These are phyloP conservation scores for Osedax frankpressi DNA, from an alignment of 2,888 invertebrate species.

Conservation along the genomic window DNA sequence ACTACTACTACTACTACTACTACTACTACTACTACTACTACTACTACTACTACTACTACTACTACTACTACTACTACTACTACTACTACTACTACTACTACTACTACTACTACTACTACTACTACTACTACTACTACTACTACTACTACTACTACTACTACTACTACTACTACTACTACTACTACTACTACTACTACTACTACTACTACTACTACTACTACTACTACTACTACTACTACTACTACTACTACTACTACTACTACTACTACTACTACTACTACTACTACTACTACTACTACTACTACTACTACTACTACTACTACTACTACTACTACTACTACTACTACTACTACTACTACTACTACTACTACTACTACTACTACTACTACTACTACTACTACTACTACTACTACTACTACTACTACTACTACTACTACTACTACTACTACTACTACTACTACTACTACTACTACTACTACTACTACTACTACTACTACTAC, in stretches of 20 bases:
- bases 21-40: not conserved
- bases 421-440: not conserved
- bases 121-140: not conserved
- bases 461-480: not conserved
- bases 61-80: not conserved
- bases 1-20: not conserved
- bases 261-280: not conserved
- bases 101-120: not conserved
- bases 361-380: not conserved
- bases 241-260: not conserved
- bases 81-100: not conserved
- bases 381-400: not conserved
- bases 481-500: not conserved
- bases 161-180: not conserved
- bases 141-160: not conserved
- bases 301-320: not conserved
- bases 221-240: not conserved
- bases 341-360: not conserved
- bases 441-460: not conserved
- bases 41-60: not conserved
- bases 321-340: not conserved
- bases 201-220: not conserved
- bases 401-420: not conserved
- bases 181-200: not conserved
- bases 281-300: not conserved